Percentiles rank a stretch among this genome's conserved stretches.
Conservation (phyloP, 2,797 vertebrate genomes). For the Fistularia tabacaria region DNA sequence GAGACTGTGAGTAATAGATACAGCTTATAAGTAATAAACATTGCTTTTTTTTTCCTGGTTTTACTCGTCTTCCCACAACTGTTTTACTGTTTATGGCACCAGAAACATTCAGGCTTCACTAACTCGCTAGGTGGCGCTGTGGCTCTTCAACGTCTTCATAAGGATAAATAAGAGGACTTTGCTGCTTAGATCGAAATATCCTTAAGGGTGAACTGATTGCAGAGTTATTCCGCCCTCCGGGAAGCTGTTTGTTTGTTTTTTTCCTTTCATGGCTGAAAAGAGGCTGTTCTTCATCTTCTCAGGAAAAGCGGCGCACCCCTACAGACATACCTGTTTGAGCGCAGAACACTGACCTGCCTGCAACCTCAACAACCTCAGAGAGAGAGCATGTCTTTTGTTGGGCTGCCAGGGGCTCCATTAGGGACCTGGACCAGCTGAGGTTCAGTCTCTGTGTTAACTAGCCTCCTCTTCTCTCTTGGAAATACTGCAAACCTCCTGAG, state of each 20-base stretch:
- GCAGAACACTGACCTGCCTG: constrained; percentile 51
- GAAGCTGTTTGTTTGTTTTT: constrained; percentile 57
- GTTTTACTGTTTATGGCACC: constrained; percentile 17
- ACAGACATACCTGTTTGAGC: constrained; percentile 59
- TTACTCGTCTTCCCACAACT: constrained; percentile 44
- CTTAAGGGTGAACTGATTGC: constrained; percentile 57
- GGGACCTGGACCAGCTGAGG: constrained; percentile 63
- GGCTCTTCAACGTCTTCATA: constrained; percentile 25
- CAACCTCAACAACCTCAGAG: constrained; percentile 56
- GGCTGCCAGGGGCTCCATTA: constrained; percentile 57
- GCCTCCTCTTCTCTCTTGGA: constrained; percentile 5
- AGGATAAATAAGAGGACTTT: constrained; percentile 33
- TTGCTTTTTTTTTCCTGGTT: constrained; percentile 3
- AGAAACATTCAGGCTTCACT: background rate
- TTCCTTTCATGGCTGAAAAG: constrained; percentile 64
- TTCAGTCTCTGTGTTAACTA: constrained; percentile 51
- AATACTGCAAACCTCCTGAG: constrained; percentile 51
- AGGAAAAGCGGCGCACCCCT: constrained; percentile 21
- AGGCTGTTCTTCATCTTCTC: constrained; percentile 54
- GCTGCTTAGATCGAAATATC: constrained; percentile 64
- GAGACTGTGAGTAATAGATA: too few species aligned
- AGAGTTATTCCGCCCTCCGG: constrained; percentile 39
- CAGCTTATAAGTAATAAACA: too few species aligned
- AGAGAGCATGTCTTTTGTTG: constrained; percentile 46
- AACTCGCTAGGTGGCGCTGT: constrained; percentile 69